These are phyloP conservation scores for Muscicapa striata DNA, from an alignment of 2,797 vertebrate species.

Conservation along the genomic window DNA sequence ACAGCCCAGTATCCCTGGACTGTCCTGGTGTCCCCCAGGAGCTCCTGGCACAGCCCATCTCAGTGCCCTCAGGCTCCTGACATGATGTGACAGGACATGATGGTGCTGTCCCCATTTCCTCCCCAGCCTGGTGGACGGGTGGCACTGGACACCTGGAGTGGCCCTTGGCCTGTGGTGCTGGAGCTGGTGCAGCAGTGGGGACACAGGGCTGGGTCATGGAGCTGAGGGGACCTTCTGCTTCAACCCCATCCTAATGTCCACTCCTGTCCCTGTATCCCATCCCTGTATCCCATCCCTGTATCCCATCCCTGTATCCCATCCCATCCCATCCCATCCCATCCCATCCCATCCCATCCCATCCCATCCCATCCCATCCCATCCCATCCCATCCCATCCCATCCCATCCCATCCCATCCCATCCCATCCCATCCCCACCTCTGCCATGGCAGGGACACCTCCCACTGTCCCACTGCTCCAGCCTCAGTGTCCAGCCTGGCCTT, in stretches of 20 bases:
- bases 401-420: too few species aligned
- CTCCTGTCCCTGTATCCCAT: not conserved
- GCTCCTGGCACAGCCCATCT: not conserved
- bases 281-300: not conserved
- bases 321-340: not conserved
- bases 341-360: not conserved
- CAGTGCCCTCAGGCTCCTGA: not conserved
- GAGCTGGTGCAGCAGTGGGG: not conserved
- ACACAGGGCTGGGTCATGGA: not conserved
- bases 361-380: too few species aligned
- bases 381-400: too few species aligned
- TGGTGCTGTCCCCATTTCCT: not conserved
- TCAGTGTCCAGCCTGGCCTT: not conserved
- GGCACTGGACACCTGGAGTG: not conserved
- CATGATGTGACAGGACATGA: rapidly evolving
- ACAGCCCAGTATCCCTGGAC: not conserved
- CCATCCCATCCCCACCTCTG: not conserved
- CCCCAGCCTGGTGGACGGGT: not conserved
- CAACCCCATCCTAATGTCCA: not conserved
- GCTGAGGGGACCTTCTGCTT: not conserved
- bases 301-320: not conserved
- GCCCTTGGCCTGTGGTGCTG: not conserved
- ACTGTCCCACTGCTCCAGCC: not conserved
- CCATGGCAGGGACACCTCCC: not conserved
- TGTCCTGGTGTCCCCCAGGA: not conserved